Base-by-base conservation (phyloP, 2,113 vertebrate species). In the Neolamprologus devosi region DNA sequence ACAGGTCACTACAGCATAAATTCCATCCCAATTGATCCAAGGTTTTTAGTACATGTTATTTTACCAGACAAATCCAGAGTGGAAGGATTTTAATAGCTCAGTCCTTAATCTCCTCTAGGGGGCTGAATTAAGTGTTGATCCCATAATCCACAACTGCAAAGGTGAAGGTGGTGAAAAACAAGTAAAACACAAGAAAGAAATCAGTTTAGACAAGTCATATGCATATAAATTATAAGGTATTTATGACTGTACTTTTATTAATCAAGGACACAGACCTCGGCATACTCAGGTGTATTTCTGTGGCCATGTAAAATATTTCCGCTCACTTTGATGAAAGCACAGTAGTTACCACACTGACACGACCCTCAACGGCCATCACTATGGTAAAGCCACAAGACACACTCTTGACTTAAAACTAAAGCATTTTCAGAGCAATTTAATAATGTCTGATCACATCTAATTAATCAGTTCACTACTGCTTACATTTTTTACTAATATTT, bases 21-120 rank as follows among this genome's bases (percentile, higher is more conserved):
- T 35, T 37, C 16, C 13, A 40, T 26, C 33, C 11, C 68, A 16
- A 23, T 10, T 55, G 49, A 82, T 42, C 26, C 55, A 16, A 23
- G 40, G 73, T 85, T 86, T 89, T 85, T 63, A 79, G 91, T 40
- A 35, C n/a, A 80, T 79, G 81, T 89, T 81, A 85, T 87, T 82
- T 87, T 35, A 57, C 45, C 80, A 87, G 70, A 11, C 13, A n/a
- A 65, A 55, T 54, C 49, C 9, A 42, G 40, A 82, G 86, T 26
- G 82, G 80, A 87, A 19, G 78, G 79, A 83, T 87, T 90, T 83
- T 30, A 85, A 54, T 80, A 54, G 81, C 86, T 88, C 86, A 70
- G 73, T 54, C 84, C 30, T 83, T 85, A 91, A 87, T 90, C 84
- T 87, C 60, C 80, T 81, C 70, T 9, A 9, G 42, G 68, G 55